Evolutionary conservation across 1,140 invertebrate species (phyloP).

Genomic region (Drosophila auraria): DNA sequence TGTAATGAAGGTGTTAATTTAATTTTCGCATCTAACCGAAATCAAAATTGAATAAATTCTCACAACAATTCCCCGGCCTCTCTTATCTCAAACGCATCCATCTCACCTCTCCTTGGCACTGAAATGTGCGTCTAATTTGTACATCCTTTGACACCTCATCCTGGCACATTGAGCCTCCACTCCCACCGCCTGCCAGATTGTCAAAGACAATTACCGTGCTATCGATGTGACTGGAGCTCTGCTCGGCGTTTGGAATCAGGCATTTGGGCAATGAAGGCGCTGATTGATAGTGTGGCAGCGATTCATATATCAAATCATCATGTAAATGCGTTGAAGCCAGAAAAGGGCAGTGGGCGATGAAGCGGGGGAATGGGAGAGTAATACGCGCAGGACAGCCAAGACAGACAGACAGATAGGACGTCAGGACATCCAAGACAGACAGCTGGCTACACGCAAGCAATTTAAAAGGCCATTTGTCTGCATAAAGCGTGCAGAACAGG

Average conservation of each 20-base stretch:
- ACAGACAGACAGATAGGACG: slow-evolving; percentile 8
- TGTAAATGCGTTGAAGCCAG: slow-evolving; percentile 58
- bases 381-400: slow-evolving; percentile 8
- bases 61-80: neutral
- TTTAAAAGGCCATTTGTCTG: slow-evolving; percentile 78
- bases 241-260: slow-evolving; percentile 32
- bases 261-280: slow-evolving; percentile 52
- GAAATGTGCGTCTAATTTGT: slow-evolving; percentile 10
- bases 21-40: too few species aligned
- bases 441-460: slow-evolving; percentile 70
- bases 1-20: too few species aligned
- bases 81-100: neutral
- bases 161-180: neutral
- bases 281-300: slow-evolving; percentile 69
- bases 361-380: slow-evolving; percentile 8
- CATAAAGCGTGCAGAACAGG: slow-evolving; percentile 46
- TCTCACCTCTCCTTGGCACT: neutral
- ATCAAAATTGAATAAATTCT: neutral
- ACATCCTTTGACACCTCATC: slow-evolving; percentile 25
- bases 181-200: slow-evolving; percentile 9
- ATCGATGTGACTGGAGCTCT: slow-evolving; percentile 26
- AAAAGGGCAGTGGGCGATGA: neutral
- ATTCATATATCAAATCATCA: slow-evolving; percentile 80
- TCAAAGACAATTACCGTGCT: slow-evolving; percentile 52
- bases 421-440: slow-evolving; percentile 40